Percentiles rank a stretch among this genome's conserved stretches.
Conservation (phyloP, 2,888 invertebrate species). For the Pyrocoelia pectoralis region DNA sequence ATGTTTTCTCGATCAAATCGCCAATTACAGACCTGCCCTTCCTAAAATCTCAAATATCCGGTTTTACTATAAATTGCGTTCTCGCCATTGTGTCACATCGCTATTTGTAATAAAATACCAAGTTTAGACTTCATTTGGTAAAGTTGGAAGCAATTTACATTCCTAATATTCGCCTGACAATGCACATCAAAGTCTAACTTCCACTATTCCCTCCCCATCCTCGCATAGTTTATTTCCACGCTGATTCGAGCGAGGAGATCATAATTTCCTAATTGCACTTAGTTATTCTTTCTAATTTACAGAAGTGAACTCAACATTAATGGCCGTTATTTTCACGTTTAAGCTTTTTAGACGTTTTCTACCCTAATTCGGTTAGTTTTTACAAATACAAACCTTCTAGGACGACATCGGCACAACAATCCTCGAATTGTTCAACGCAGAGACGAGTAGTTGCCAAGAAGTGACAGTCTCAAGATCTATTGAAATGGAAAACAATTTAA, state of each 20-base stretch:
- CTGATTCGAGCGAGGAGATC: not conserved
- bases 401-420: constrained; percentile 38
- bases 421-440: constrained; percentile 36
- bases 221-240: not conserved
- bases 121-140: constrained; percentile 12
- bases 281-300: constrained; percentile 2
- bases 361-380: constrained; percentile 19
- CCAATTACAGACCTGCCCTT: constrained; percentile 1
- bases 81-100: constrained; percentile 3
- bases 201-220: not conserved
- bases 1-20: not conserved
- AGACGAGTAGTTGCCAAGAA: constrained; percentile 39
- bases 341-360: constrained; percentile 5
- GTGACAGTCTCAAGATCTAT: constrained; percentile 40
- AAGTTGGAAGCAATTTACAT: constrained; percentile 11
- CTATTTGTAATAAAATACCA: constrained; percentile 13
- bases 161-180: constrained; percentile 12
- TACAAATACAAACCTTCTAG: constrained; percentile 37
- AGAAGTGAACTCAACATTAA: not conserved
- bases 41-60: constrained; percentile 9
- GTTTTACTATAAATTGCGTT: constrained; percentile 3
- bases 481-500: constrained; percentile 43
- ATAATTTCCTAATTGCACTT: not conserved
- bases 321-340: constrained; percentile 7
- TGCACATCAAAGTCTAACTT: constrained; percentile 10